Base-by-base conservation (phyloP, 1,140 invertebrate genomes). In the Colletes gigas region DNA sequence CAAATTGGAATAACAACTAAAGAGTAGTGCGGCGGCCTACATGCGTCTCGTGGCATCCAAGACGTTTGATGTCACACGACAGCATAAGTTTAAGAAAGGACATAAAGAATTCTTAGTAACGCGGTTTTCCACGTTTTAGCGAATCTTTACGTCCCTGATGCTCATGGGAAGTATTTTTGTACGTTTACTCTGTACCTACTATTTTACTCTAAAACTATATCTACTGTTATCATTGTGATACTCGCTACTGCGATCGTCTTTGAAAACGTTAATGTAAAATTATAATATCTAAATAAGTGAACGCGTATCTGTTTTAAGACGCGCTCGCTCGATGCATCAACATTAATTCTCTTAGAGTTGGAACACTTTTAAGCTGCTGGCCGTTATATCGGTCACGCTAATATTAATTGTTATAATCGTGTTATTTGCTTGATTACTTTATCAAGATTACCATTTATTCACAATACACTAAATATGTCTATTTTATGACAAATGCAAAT, bases 111-210 rank as follows among this genome's bases (percentile, higher is more conserved):
- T 80, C 82, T 78, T 86, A 87, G 63, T 41, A 78, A 83, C 86
- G 83, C 83, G 79, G 83, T 82, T 86, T 88, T 88, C 86, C 78
- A 86, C 83, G 85, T 85, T 84, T 88, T 89, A 88, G 83, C 78
- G 84, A 89, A 86, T 86, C 78, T 84, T 84, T 88, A 89, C 82
- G 83, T 89, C 79, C 84, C 84, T 78, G 78, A 83, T 89, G 82
- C 88, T 87, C 83, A 88, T 86, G 88, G 84, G 87, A 90, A 92
- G 89, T 92, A 92, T 92, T 92, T 92, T 91, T 91, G 90, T 91
- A 92, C 88, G 89, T 91, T 90, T 89, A 92, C 86, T 91, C 90
- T 90, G 84, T 91, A 92, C 82, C 79, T 88, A 88, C 87, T 84
- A 88, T 87, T 89, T 90, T 86, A 83, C 86, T 91, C 87, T 89